These are phyloP conservation scores for Trachurus trachurus DNA, from an alignment of 2,797 vertebrate genomes.

Conservation along the genomic window DNA sequence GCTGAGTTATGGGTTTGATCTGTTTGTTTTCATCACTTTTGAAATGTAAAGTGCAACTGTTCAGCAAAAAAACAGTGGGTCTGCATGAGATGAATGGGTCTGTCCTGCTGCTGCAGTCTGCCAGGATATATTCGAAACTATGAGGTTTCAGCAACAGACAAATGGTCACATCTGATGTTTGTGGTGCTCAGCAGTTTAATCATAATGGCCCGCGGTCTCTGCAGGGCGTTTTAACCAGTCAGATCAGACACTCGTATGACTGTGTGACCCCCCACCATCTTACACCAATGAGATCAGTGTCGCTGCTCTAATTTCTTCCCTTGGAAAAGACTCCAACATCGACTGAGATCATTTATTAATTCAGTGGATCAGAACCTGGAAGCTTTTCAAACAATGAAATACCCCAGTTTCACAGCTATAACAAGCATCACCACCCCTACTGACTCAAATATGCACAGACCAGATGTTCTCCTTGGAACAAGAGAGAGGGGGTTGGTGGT, in stretches of 20 bases:
- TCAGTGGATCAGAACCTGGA: conserved; percentile 37
- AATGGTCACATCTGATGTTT: conserved; percentile 22
- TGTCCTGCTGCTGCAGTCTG: neutral
- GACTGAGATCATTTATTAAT: conserved; percentile 31
- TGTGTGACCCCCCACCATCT: conserved; percentile 11
- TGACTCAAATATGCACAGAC: conserved; percentile 36
- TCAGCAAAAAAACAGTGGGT: neutral
- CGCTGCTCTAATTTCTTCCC: conserved; percentile 3
- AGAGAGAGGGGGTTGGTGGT: neutral
- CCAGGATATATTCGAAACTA: conserved; percentile 8
- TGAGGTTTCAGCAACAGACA: conserved; percentile 1
- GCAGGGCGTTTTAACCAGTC: conserved; percentile 2
- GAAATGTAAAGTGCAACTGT: neutral
- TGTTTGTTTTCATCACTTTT: neutral
- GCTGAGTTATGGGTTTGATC: neutral
- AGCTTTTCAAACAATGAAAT: conserved; percentile 47
- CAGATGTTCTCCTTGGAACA: conserved; percentile 65
- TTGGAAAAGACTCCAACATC: conserved; percentile 10
- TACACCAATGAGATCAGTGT: neutral
- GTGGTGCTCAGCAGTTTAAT: conserved; percentile 2
- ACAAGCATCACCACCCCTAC: conserved; percentile 24
- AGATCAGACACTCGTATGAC: conserved; percentile 3
- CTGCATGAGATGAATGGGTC: neutral
- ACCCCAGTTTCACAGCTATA: conserved; percentile 39
- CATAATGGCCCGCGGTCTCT: neutral